Base-by-base conservation (phyloP, 2,888 invertebrate species). In the Torymus aiolomorphi region DNA sequence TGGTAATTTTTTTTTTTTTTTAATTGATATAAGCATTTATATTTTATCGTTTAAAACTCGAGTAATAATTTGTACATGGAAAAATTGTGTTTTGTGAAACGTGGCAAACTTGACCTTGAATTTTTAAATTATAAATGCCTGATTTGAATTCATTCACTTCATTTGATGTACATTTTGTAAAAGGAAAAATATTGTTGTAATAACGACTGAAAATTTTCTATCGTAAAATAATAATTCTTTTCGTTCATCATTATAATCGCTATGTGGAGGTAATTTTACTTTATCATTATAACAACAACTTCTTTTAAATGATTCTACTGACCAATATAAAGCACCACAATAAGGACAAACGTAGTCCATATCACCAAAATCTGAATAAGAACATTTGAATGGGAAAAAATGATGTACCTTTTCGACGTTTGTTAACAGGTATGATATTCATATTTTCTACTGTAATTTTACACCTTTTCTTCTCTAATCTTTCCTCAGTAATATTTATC, bases 111-210 rank as follows among this genome's bases (percentile, higher is more conserved):
- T 62, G n/a, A n/a, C n/a, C n/a, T n/a, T n/a, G n/a, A n/a, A n/a
- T n/a, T n/a, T n/a, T n/a, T n/a, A n/a, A n/a, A 24, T 62, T 62
- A 62, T 62, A 62, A 62, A 4, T 62, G 8, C 62, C 42, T 20
- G 24, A 24, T 62, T 62, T 62, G 14, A 62, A 62, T 24, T 1
- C 0, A 62, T 62, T 16, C 5, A 62, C 20, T 24, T 24, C 62
- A 20, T 62, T 8, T 5, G 31, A 11, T 24, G 8, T 62, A 62
- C 16, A 62, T 20, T 18, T 31, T 24, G 62, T 20, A 62, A 62
- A 62, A 62, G 20, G n/a, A n/a, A n/a, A n/a, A n/a, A 62, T 62
- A 24, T 31, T 62, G 20, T 62, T 62, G 24, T 62, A 62, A 62
- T 62, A 62, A 20, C 49, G 62, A 24, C 16, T 62, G 3, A 62